These are phyloP conservation scores for Chaunax sp. DNA, from an alignment of 2,797 vertebrate species.

Conservation along the genomic window DNA sequence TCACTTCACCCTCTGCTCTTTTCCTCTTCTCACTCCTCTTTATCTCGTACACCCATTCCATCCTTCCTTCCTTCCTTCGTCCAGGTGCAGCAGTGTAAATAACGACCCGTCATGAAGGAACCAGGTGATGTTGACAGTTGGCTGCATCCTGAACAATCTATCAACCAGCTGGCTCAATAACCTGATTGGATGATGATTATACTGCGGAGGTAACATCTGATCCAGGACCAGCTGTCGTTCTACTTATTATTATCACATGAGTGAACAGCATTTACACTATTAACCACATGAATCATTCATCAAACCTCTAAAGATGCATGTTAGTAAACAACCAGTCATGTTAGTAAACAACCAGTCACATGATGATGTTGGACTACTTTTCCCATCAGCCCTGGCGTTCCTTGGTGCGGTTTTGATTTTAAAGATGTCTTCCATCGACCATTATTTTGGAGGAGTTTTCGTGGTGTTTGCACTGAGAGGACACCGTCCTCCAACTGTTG, in stretches of 20 bases:
- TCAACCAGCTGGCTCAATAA: conserved; percentile 29
- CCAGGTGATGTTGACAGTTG: conserved; percentile 22
- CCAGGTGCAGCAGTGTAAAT: conserved; percentile 74
- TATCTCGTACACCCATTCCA: too few relatives aligned
- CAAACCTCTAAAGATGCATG: too few relatives aligned
- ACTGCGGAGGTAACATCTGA: conserved; percentile 32
- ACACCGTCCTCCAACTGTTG: too few relatives aligned
- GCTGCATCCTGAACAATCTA: conserved; percentile 27
- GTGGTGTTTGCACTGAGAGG: too few relatives aligned
- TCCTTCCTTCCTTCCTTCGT: not conserved
- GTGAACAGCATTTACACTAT: conserved; percentile 5
- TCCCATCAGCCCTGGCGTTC: conserved; percentile 33
- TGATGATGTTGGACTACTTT: conserved; percentile 6
- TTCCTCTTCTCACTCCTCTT: not conserved
- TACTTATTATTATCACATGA: not conserved
- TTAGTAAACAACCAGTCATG: too few relatives aligned
- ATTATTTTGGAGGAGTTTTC: too few relatives aligned
- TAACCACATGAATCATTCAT: too few relatives aligned
- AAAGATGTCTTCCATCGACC: too few relatives aligned
- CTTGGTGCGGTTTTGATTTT: too few relatives aligned
- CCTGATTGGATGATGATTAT: conserved; percentile 41
- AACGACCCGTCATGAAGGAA: not conserved
- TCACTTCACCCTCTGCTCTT: too few relatives aligned
- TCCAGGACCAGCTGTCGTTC: conserved; percentile 25
- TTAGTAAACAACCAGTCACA: not conserved